A percentile compares a stretch with the other conserved stretches of the same genome.
Evolutionary conservation across 2,888 invertebrate species (phyloP).

Genomic region (Laspeyria flexula): DNA sequence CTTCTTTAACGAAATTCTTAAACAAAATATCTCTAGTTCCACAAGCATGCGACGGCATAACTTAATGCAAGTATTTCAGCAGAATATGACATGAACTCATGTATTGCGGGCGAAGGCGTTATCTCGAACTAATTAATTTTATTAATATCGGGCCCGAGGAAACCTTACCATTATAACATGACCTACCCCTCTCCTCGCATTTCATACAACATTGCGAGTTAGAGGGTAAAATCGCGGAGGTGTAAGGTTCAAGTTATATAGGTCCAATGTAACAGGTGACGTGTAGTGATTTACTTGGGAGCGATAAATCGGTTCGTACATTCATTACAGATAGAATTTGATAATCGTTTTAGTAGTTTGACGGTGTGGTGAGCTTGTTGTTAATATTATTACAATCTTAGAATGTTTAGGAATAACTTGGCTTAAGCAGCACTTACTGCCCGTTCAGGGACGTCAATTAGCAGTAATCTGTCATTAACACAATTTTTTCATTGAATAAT

Average conservation of each 20-base stretch:
- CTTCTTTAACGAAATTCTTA: no score
- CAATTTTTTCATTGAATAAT: no score
- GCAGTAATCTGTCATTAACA: no score
- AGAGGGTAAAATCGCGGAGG: constrained; percentile 11
- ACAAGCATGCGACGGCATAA: neutral
- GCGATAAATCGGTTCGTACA: constrained; percentile 59
- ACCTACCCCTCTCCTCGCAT: constrained; percentile 27
- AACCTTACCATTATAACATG: constrained; percentile 44
- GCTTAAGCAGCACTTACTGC: no score
- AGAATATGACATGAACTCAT: constrained; percentile 21
- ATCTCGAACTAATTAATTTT: constrained; percentile 69
- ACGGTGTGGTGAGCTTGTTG: no score
- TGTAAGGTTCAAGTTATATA: constrained; percentile 37
- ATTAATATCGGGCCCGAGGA: constrained; percentile 55
- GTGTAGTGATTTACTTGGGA: constrained; percentile 59
- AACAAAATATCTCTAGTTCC: no score
- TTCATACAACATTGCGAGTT: constrained; percentile 8
- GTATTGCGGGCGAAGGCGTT: constrained; percentile 47
- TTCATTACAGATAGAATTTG: constrained; percentile 39
- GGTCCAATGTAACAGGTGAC: constrained; percentile 59
- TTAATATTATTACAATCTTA: no score
- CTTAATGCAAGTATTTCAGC: constrained; percentile 26
- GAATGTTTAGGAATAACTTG: no score
- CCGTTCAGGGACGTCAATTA: no score
- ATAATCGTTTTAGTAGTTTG: constrained; percentile 41